These are phyloP conservation scores for Seriola aureovittata DNA, from an alignment of 2,113 vertebrate species.

Conservation along the genomic window DNA sequence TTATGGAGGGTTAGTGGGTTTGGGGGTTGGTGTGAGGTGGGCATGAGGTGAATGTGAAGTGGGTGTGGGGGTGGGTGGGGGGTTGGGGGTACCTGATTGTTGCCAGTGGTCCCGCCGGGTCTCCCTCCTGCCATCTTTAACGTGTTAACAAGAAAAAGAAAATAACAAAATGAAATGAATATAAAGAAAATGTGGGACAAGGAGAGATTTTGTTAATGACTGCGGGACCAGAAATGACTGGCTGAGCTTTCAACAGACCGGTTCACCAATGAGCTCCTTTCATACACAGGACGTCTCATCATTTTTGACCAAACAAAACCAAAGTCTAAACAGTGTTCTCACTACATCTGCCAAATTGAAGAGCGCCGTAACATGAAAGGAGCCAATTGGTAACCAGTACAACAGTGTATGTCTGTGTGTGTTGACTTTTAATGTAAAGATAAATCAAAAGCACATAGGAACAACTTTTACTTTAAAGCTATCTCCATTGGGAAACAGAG, in stretches of 20 bases:
- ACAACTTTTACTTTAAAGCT: slow-evolving; percentile 62
- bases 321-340: background rate
- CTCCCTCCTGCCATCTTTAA: slow-evolving; percentile 86
- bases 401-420: background rate
- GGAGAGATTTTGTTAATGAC: slow-evolving; percentile 76
- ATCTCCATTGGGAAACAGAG: slow-evolving; percentile 45
- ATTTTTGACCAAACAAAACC: background rate
- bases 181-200: slow-evolving; percentile 70
- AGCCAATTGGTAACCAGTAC: background rate
- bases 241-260: background rate
- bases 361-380: background rate
- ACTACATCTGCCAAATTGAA: background rate
- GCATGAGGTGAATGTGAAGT: background rate
- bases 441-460: slow-evolving; percentile 59
- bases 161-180: slow-evolving; percentile 61
- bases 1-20: background rate
- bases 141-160: slow-evolving; percentile 61
- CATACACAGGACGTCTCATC: background rate
- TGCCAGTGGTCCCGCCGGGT: slow-evolving; percentile 84
- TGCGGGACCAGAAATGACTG: slow-evolving; percentile 65
- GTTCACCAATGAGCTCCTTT: slow-evolving; percentile 17
- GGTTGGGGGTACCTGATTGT: slow-evolving; percentile 82
- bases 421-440: background rate
- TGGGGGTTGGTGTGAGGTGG: background rate
- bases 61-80: background rate